Evolutionary conservation across 64 coral and sea anemone species (phyloP).

Genomic region (Acropora tenuis): DNA sequence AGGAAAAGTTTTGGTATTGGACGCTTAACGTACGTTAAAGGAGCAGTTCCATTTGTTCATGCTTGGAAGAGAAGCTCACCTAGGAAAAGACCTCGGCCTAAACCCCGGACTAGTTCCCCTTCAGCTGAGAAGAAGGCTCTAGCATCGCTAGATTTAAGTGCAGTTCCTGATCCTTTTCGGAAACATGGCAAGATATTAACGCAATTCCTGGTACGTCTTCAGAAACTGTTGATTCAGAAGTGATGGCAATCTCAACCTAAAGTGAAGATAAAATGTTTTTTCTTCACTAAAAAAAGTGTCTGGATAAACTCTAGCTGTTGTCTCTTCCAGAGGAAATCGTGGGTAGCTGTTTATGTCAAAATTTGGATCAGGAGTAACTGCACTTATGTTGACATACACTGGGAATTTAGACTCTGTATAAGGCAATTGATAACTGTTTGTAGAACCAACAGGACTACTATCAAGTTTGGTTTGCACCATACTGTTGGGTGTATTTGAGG

Average conservation of each 20-base stretch:
- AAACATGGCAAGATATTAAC: neutral
- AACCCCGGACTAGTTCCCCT: neutral
- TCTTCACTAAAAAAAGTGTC: constrained; percentile 26
- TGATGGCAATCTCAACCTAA: constrained; percentile 14
- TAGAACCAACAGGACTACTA: constrained; percentile 33
- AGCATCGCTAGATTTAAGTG: neutral
- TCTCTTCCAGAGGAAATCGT: constrained; percentile 50
- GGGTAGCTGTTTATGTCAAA: constrained; percentile 31
- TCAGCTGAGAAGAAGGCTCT: neutral
- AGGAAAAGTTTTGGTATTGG: constrained; percentile 33
- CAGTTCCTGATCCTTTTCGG: neutral
- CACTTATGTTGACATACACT: constrained; percentile 27
- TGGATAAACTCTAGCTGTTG: constrained; percentile 12
- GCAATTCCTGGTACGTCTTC: constrained; percentile 16
- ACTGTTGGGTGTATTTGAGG: constrained; percentile 22
- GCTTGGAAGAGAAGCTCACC: constrained; percentile 36
- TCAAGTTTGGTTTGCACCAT: constrained; percentile 60
- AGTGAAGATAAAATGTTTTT: constrained; percentile 51
- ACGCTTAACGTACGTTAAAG: constrained; percentile 14
- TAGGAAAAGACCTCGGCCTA: constrained; percentile 25
- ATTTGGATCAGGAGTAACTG: constrained; percentile 14
- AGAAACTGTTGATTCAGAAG: constrained; percentile 26
- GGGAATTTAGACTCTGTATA: constrained; percentile 55
- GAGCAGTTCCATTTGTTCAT: constrained; percentile 37
- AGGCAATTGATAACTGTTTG: constrained; percentile 50